Percentiles rank a stretch among this genome's conserved stretches.
Conservation (phyloP, 2,113 vertebrate species). For the Spea bombifrons region DNA sequence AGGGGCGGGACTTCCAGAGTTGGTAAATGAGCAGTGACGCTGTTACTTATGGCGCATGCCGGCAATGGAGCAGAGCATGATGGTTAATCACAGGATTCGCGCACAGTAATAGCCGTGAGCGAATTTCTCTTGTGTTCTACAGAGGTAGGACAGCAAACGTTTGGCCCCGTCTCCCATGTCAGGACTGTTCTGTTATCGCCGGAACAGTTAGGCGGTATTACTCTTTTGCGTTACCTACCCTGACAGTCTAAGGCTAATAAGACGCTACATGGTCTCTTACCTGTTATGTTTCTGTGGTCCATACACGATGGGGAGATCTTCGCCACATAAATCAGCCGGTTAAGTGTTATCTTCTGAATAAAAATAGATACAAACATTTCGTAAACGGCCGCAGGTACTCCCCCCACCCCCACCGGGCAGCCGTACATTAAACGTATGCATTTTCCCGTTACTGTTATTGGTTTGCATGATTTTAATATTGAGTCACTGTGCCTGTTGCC, state of each 20-base stretch:
- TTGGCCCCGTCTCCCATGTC: too few relatives aligned
- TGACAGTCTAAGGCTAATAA: background rate
- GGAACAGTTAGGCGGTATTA: fast-evolving
- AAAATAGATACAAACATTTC: background rate
- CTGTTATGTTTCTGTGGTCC: conserved; percentile 40
- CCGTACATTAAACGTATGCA: background rate
- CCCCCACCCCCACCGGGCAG: background rate
- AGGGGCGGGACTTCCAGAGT: too few relatives aligned
- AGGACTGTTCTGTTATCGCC: background rate
- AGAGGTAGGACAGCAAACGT: background rate
- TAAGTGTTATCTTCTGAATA: conserved; percentile 51
- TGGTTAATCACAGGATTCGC: background rate
- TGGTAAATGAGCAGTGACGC: too few relatives aligned
- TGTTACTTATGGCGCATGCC: too few relatives aligned
- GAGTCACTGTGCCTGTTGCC: background rate
- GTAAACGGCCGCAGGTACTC: background rate
- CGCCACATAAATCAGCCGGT: conserved; percentile 59
- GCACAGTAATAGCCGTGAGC: background rate
- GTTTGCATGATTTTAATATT: background rate
- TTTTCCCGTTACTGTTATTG: background rate
- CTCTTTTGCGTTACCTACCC: fast-evolving
- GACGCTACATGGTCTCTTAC: conserved; percentile 34
- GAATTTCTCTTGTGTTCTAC: background rate
- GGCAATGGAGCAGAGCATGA: too few relatives aligned
- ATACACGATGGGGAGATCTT: conserved; percentile 1